Evolutionary conservation across 2,888 invertebrate species (phyloP).

Genomic region (Tholera decimalis): DNA sequence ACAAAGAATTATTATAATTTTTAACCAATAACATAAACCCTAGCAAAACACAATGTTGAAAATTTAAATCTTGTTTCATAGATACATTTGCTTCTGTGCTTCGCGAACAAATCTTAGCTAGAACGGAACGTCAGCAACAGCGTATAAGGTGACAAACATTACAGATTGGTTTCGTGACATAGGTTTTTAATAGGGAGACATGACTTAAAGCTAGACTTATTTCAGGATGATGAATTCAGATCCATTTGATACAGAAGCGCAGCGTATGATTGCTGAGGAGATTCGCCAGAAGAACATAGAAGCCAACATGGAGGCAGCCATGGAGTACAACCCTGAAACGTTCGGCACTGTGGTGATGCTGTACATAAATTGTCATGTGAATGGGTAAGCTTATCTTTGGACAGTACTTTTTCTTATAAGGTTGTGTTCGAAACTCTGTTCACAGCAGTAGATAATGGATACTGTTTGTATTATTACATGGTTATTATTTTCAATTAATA

Average conservation of each 20-base stretch:
- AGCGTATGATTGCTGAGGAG: slow-evolving; percentile 98
- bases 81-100: slow-evolving; percentile 95
- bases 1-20: slow-evolving; percentile 3
- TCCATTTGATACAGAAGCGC: slow-evolving; percentile 99
- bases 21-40: slow-evolving; percentile 20
- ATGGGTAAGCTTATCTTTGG: slow-evolving; percentile 92
- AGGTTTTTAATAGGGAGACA: slow-evolving; percentile 35
- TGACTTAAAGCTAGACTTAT: slow-evolving; percentile 47
- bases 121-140: slow-evolving; percentile 96
- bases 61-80: slow-evolving; percentile 77
- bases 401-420: neutral
- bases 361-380: slow-evolving; percentile 99
- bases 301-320: slow-evolving; percentile 99
- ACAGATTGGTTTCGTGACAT: slow-evolving; percentile 41
- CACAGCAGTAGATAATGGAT: neutral
- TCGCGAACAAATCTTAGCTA: slow-evolving; percentile 95
- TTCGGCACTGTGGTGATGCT: slow-evolving; percentile 99
- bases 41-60: slow-evolving; percentile 48
- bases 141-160: slow-evolving; percentile 89
- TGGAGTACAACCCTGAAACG: slow-evolving; percentile 99
- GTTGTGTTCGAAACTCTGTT: neutral
- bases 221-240: slow-evolving; percentile 97
- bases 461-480: too few species aligned
- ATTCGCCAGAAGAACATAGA: slow-evolving; percentile 99
- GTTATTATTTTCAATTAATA: too few species aligned